phyloP scores from a whole-genome alignment of 2,888 invertebrate genomes.

The Toxonevra muliebris region DNA sequence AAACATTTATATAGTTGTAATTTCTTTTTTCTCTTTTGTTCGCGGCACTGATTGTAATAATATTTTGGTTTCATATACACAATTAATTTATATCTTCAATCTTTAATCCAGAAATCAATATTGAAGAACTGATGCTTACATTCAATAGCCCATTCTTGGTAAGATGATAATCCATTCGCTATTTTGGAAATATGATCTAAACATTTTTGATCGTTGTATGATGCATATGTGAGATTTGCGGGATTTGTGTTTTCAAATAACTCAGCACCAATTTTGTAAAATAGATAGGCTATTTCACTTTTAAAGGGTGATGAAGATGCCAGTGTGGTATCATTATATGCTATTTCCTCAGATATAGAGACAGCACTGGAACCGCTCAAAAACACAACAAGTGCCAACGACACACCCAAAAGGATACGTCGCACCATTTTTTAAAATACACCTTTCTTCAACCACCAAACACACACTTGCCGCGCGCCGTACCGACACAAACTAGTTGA shows the following conservation, averaged over 20 bases:
- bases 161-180: slow-evolving; percentile 46
- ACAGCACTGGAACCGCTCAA: slow-evolving; percentile 35
- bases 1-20: no score
- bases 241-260: slow-evolving; percentile 13
- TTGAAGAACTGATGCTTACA: slow-evolving; percentile 49
- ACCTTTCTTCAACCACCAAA: slow-evolving; percentile 1
- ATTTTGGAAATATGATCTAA: slow-evolving; percentile 50
- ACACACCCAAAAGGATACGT: slow-evolving; percentile 41
- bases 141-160: slow-evolving; percentile 61
- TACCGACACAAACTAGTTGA: slow-evolving; percentile 41
- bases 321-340: slow-evolving; percentile 28
- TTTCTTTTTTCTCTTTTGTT: no score
- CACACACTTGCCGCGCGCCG: slow-evolving; percentile 27
- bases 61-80: no score
- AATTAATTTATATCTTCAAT: no score
- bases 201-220: slow-evolving; percentile 46
- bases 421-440: slow-evolving; percentile 33
- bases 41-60: no score
- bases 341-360: slow-evolving; percentile 22
- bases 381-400: slow-evolving; percentile 39
- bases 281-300: slow-evolving; percentile 54
- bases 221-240: slow-evolving; percentile 31
- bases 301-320: slow-evolving; percentile 41
- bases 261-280: slow-evolving; percentile 48
- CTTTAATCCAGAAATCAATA: no score